These are phyloP conservation scores for Cacoxenus indagator DNA, from an alignment of 2,888 invertebrate species.

Conservation along the genomic window DNA sequence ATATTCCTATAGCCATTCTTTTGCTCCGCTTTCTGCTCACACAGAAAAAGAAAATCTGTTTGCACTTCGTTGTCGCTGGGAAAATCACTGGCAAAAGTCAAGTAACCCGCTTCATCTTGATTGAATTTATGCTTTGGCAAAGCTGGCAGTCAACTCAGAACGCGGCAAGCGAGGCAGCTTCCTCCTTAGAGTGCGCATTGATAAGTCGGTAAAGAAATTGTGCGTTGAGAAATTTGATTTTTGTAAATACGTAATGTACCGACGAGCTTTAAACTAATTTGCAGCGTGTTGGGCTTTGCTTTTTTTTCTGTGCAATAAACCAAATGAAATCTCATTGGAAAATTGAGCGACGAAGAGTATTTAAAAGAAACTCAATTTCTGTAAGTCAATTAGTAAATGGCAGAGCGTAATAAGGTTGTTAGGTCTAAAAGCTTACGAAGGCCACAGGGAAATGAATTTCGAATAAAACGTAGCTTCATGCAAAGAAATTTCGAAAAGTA, in stretches of 20 bases:
- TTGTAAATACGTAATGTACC: not conserved
- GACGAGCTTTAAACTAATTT: slow-evolving; percentile 7
- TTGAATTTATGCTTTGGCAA: slow-evolving; percentile 15
- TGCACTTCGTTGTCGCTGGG: slow-evolving; percentile 5
- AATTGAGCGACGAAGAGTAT: not conserved
- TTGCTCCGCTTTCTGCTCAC: not conserved
- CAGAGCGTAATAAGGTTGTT: not conserved
- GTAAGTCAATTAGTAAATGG: not conserved
- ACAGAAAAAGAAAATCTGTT: not conserved
- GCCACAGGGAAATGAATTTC: no score
- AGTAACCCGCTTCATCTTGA: slow-evolving; percentile 9
- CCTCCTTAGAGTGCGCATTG: not conserved
- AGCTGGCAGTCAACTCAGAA: not conserved
- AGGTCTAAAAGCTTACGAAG: no score
- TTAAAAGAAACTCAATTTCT: not conserved
- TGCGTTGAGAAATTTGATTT: slow-evolving; percentile 17
- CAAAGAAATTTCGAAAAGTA: no score
- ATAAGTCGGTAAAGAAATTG: not conserved
- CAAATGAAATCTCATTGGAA: not conserved
- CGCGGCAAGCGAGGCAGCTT: not conserved
- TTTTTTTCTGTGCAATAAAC: not conserved
- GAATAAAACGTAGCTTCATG: no score
- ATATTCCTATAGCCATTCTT: not conserved
- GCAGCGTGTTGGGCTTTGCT: not conserved
- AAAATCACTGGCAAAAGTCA: slow-evolving; percentile 4